Base-by-base conservation (phyloP, 2,888 invertebrate genomes). In the Dicyrtoma fusca region DNA sequence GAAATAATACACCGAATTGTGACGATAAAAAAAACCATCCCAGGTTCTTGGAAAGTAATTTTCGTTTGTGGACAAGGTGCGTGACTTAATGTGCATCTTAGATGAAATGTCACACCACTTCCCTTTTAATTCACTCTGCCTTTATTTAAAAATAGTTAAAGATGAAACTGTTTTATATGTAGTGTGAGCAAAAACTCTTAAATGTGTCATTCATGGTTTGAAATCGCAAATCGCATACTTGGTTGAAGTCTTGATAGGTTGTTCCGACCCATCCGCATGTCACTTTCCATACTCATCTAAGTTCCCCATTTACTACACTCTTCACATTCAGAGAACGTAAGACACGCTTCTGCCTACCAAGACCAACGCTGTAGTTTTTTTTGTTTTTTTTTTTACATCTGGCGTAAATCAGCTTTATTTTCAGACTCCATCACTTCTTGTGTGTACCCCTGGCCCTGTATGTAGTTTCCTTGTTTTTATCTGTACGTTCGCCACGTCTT, bases 151-250 rank as follows among this genome's bases (percentile, higher is more conserved):
- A 53, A 19, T 53, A 53, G 19, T n/a, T n/a, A 53, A 53, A 53
- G 19, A 17, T 53, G n/a, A 53, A 23, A 21, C 17, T n/a, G 19
- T 53, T 53, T 19, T 10, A n/a, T 49, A 61, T 23, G 19, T 70
- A 23, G 62, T 45, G 47, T 19, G 42, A 61, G 42, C 34, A 61
- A 59, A 55, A 57, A n/a, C n/a, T n/a, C n/a, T n/a, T n/a, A n/a
- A 61, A 72, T 74, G 72, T 72, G 75, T 71, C 69, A 75, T 61
- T 71, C 63, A 57, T 69, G 71, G 69, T 65, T 69, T 74, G 62
- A 71, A 71, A 71, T 71, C 68, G 64, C 69, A 69, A 68, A 71
- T 69, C 66, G 68, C 64, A 25, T 47, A 59, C 19, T 65, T 68
- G 57, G 59, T 59, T 68, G 57, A 68, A 57, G 68, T 55, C 59